Evolutionary conservation across 2,888 invertebrate genomes (phyloP).

Genomic region (Pelosia muscerda): DNA sequence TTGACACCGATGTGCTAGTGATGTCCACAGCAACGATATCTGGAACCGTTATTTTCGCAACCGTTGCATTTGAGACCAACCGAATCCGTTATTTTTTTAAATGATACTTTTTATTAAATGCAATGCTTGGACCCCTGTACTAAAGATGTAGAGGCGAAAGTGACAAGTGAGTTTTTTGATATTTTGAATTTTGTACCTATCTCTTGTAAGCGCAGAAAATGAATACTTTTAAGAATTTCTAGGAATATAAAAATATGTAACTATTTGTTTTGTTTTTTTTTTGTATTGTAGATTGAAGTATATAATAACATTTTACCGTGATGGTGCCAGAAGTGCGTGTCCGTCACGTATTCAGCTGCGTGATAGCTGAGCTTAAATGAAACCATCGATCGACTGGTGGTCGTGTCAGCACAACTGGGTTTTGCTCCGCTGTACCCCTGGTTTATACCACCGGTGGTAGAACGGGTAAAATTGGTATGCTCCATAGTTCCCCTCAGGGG

Average conservation of each 20-base stretch:
- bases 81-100: background rate
- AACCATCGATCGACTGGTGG: no score
- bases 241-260: slow-evolving; percentile 7
- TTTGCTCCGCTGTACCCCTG: no score
- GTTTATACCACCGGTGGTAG: no score
- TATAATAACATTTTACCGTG: no score
- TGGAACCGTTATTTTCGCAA: background rate
- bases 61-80: background rate
- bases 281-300: no score
- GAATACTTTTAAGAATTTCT: slow-evolving; percentile 6
- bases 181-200: slow-evolving; percentile 3
- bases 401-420: no score
- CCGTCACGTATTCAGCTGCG: no score
- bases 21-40: background rate
- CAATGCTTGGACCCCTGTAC: background rate
- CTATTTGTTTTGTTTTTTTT: background rate
- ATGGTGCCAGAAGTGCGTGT: no score
- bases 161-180: background rate
- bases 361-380: no score
- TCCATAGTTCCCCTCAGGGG: no score
- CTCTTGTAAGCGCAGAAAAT: slow-evolving; percentile 8
- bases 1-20: background rate
- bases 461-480: no score
- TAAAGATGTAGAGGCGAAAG: background rate
- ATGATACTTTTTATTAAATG: background rate